Evolutionary conservation across 2,113 vertebrate genomes (phyloP).

Genomic region (Chaetodon auriga): DNA sequence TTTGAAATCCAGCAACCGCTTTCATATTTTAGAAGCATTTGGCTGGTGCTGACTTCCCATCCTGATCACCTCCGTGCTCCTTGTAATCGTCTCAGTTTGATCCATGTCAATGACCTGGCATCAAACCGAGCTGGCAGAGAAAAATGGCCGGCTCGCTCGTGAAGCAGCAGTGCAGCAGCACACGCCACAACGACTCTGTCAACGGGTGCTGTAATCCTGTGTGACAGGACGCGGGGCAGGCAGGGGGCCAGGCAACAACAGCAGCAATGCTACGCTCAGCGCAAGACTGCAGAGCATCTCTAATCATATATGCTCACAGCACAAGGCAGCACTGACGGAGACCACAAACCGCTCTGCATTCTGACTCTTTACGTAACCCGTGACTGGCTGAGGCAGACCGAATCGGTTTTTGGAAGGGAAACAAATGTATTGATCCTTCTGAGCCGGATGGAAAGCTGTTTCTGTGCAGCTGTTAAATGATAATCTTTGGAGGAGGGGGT

Average conservation of each 20-base stretch:
- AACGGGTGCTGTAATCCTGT: conserved; percentile 37
- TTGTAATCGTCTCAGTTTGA: conserved; percentile 40
- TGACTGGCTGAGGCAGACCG: conserved; percentile 12
- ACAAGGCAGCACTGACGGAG: background rate
- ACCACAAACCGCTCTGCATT: conserved; percentile 21
- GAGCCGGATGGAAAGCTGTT: conserved; percentile 35
- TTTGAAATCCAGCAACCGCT: too few species aligned
- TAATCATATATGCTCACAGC: conserved; percentile 27
- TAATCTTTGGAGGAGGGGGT: conserved; percentile 28
- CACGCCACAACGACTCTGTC: conserved; percentile 8
- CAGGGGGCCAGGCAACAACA: conserved; percentile 16
- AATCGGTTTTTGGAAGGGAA: conserved; percentile 41
- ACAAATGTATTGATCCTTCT: conserved; percentile 53
- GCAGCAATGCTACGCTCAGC: conserved; percentile 11
- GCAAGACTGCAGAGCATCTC: conserved; percentile 51
- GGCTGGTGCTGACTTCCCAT: too few species aligned
- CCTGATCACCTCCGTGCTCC: background rate
- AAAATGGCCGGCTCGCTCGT: conserved; percentile 12
- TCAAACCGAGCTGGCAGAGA: background rate
- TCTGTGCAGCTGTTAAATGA: conserved; percentile 25
- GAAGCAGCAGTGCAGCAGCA: background rate
- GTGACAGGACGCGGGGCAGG: conserved; percentile 39
- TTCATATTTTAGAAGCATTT: too few species aligned
- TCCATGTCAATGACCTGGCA: conserved; percentile 1
- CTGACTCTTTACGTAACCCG: conserved; percentile 30